Conservation (phyloP, 2,797 vertebrate genomes). For the Etheostoma nigrum region DNA sequence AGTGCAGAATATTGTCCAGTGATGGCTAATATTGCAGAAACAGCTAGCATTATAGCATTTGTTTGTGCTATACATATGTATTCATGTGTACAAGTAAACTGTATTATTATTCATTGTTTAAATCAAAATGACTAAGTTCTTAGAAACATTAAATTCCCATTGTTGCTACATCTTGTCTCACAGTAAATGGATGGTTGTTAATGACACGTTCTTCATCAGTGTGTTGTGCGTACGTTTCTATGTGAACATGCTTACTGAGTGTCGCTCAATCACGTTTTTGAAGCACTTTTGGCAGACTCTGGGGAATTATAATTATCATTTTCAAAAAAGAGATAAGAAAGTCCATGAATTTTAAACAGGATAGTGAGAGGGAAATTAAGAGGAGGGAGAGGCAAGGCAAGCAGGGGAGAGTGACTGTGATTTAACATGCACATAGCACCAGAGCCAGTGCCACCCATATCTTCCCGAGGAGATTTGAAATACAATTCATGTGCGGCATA, state of each 20-base stretch:
- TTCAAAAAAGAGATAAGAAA: slow-evolving; percentile 83
- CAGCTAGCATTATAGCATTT: background rate
- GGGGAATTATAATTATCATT: slow-evolving; percentile 82
- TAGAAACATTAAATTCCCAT: slow-evolving; percentile 22
- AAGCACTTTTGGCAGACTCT: slow-evolving; percentile 74
- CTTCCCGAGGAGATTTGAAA: slow-evolving; percentile 80
- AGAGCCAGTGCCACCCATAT: slow-evolving; percentile 64
- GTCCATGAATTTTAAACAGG: slow-evolving; percentile 87
- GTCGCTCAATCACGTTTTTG: slow-evolving; percentile 73
- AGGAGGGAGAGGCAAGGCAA: slow-evolving; percentile 51
- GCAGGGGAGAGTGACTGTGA: slow-evolving; percentile 58
- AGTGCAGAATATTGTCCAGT: too few relatives aligned
- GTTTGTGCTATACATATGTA: too few relatives aligned
- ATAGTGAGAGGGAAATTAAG: slow-evolving; percentile 79
- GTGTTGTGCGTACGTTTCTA: slow-evolving; percentile 55
- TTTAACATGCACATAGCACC: slow-evolving; percentile 65
- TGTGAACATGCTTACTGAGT: slow-evolving; percentile 61
- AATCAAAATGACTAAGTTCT: slow-evolving; percentile 11
- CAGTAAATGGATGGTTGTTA: slow-evolving; percentile 46
- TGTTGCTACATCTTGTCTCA: slow-evolving; percentile 46
- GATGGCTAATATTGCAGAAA: too few relatives aligned
- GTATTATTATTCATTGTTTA: slow-evolving; percentile 1
- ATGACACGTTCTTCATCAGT: slow-evolving; percentile 45
- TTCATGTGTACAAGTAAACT: background rate
- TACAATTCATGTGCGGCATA: slow-evolving; percentile 80